Conservation (phyloP, 2,888 invertebrate species). For the Lathronympha strigana region DNA sequence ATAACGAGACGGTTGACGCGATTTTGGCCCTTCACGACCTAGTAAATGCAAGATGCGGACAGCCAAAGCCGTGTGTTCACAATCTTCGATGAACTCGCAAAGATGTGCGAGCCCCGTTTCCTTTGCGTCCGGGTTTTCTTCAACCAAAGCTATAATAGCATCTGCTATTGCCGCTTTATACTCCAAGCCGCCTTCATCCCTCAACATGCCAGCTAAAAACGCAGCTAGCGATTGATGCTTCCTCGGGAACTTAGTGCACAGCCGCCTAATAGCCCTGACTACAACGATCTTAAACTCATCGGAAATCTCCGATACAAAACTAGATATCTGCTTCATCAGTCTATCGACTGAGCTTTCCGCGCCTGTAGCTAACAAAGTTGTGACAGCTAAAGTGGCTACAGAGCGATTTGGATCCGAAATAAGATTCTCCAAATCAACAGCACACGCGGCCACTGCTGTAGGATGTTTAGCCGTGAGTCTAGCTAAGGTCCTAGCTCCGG, state of each 20-base stretch:
- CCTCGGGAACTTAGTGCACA: constrained; percentile 97
- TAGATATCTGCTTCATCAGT: constrained; percentile 99
- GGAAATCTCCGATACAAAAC: constrained; percentile 99
- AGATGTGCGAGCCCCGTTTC: constrained; percentile 98
- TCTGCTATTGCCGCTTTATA: constrained; percentile 99
- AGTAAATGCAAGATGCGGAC: constrained; percentile 97
- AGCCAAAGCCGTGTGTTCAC: constrained; percentile 98
- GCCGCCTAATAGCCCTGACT: constrained; percentile 94
- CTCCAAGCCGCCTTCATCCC: constrained; percentile 98
- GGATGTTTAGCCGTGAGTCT: constrained; percentile 98
- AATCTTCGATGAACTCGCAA: constrained; percentile 99
- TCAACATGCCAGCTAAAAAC: constrained; percentile 97
- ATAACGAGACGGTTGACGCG: constrained; percentile 95
- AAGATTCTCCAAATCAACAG: constrained; percentile 98
- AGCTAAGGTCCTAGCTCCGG: constrained; percentile 98
- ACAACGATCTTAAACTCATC: constrained; percentile 99
- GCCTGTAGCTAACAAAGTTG: constrained; percentile 98
- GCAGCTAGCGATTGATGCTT: constrained; percentile 98
- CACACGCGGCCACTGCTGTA: constrained; percentile 98
- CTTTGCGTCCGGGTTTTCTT: constrained; percentile 98
- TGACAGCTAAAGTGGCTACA: constrained; percentile 99
- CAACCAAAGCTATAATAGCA: constrained; percentile 98
- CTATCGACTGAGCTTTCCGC: constrained; percentile 99
- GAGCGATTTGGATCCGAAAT: constrained; percentile 99
- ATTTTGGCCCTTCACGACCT: constrained; percentile 98